These are phyloP conservation scores for Branchinecta sandiegonensis DNA, from an alignment of 2,888 invertebrate genomes.

Conservation along the genomic window DNA sequence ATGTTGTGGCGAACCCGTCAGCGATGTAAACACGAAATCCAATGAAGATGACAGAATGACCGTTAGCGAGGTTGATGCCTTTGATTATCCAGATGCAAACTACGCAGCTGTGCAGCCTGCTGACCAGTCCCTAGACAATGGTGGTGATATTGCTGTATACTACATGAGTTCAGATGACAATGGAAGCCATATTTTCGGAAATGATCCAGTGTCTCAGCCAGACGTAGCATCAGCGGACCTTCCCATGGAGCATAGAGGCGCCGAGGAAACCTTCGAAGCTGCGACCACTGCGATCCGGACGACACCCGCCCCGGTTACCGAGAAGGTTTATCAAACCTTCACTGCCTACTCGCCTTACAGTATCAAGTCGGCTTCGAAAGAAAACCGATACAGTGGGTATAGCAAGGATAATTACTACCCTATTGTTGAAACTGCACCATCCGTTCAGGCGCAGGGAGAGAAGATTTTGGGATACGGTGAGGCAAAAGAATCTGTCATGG, in stretches of 20 bases:
- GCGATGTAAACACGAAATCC: background rate
- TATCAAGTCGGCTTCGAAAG: no score
- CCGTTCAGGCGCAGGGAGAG: no score
- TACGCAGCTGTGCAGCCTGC: background rate
- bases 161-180: background rate
- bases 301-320: no score
- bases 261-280: background rate
- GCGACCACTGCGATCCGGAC: background rate
- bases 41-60: background rate
- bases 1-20: constrained; percentile 18
- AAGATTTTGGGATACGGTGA: no score
- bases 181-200: background rate
- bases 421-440: no score
- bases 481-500: no score
- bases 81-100: background rate
- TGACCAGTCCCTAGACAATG: background rate
- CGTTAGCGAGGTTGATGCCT: no score
- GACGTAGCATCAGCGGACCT: background rate
- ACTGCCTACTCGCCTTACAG: no score
- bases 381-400: no score
- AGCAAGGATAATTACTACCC: no score
- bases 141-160: background rate
- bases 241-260: constrained; percentile 6
- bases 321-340: no score
- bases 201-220: background rate